Conservation (phyloP, 2,797 vertebrate species). For the Streptopelia turtur region DNA sequence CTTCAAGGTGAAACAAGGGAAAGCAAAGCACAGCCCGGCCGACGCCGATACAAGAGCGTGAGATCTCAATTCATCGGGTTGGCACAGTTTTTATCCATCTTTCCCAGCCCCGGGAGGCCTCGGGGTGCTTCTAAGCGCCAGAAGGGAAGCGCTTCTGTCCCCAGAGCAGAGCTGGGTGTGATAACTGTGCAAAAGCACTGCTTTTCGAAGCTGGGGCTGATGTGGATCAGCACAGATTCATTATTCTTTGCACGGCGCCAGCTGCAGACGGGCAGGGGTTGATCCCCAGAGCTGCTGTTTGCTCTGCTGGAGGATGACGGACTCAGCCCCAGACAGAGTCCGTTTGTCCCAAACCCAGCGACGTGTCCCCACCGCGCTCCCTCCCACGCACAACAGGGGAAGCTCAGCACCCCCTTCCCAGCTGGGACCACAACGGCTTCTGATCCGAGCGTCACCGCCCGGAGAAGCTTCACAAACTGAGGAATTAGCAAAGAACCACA, state of each 20-base stretch:
- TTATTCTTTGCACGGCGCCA: neutral
- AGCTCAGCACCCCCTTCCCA: rapidly evolving
- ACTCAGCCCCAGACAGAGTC: neutral
- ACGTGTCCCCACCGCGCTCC: rapidly evolving
- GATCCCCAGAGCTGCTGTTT: neutral
- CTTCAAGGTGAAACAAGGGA: neutral
- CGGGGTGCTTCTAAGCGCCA: neutral
- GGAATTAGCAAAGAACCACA: neutral
- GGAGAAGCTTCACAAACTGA: neutral
- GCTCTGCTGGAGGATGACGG: rapidly evolving
- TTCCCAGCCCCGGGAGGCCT: neutral
- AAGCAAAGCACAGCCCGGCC: neutral
- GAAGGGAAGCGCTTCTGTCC: neutral
- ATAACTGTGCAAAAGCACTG: neutral
- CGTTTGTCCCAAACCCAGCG: neutral
- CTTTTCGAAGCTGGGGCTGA: neutral
- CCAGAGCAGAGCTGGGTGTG: neutral
- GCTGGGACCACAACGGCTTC: neutral
- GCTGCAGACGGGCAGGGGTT: neutral
- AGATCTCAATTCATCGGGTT: neutral
- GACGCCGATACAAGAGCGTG: rapidly evolving
- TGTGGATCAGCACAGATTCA: neutral
- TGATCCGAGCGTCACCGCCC: rapidly evolving
- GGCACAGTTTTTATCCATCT: neutral
- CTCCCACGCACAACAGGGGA: rapidly evolving